Conservation (phyloP, 2,797 vertebrate species). For the Lepus oiostolus region DNA sequence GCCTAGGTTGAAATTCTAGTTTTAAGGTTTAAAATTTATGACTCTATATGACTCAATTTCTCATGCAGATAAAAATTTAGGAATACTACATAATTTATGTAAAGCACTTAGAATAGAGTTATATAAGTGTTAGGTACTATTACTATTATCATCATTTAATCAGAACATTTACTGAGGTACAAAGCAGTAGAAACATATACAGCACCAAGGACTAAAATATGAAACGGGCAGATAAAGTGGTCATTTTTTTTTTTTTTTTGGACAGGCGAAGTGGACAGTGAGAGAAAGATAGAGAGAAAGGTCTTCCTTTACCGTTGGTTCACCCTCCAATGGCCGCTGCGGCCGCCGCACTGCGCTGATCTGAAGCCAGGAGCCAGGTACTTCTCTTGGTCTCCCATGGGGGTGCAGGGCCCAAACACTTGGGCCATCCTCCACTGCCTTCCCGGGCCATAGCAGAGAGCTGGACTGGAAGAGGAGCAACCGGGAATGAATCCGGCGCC, state of each 20-base stretch:
- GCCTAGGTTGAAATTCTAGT: not conserved
- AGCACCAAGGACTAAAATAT: conserved; percentile 32
- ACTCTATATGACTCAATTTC: not conserved
- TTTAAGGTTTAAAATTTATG: not conserved
- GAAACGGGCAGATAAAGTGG: not conserved
- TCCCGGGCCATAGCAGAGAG: no score
- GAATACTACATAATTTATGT: not conserved
- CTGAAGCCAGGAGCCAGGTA: no score
- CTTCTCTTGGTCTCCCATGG: no score
- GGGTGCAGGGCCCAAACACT: no score
- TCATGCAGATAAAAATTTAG: not conserved
- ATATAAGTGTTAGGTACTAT: not conserved
- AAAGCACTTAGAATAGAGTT: not conserved
- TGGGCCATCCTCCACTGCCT: no score
- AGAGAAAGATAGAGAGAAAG: no score
- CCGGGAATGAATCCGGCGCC: no score
- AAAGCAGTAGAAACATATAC: not conserved
- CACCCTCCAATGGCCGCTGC: no score
- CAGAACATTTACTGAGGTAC: not conserved
- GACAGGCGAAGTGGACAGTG: no score
- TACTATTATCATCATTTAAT: not conserved
- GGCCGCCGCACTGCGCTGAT: no score
- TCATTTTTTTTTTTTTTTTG: not conserved
- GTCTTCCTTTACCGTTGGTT: no score
- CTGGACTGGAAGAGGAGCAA: no score